Percentiles rank a stretch among this genome's conserved stretches.
Evolutionary conservation across 1,140 invertebrate species (phyloP).

Genomic region (Sinella curviseta): DNA sequence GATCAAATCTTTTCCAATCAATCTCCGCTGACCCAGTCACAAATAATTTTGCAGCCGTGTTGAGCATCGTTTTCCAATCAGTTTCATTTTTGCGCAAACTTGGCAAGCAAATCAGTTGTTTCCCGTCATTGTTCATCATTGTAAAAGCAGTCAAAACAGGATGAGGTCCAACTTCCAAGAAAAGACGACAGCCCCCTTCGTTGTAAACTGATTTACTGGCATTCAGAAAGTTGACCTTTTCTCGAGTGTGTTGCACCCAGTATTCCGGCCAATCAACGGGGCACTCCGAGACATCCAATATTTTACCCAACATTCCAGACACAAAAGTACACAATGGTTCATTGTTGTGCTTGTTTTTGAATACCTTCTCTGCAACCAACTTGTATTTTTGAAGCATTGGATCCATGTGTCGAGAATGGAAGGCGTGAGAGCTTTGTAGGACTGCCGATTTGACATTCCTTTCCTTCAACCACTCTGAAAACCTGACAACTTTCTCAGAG

Average conservation of each 20-base stretch:
- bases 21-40: neutral
- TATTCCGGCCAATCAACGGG: neutral
- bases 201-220: neutral
- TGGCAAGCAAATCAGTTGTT: constrained; percentile 3
- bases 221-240: neutral
- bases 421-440: neutral
- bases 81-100: neutral
- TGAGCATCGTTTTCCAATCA: neutral
- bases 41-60: neutral
- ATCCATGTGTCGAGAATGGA: neutral
- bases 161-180: neutral
- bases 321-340: neutral
- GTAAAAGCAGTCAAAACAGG: neutral
- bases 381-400: neutral
- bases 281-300: neutral
- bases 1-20: constrained; percentile 7
- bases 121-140: neutral
- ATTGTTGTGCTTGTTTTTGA: neutral
- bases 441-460: neutral
- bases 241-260: neutral
- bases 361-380: neutral
- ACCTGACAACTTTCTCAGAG: neutral
- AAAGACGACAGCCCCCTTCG: neutral
- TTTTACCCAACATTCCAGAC: neutral
- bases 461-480: neutral